Percentiles rank a stretch among this genome's conserved stretches.
Conservation (phyloP, 1,140 invertebrate species). For the Drosophila murphyi region DNA sequence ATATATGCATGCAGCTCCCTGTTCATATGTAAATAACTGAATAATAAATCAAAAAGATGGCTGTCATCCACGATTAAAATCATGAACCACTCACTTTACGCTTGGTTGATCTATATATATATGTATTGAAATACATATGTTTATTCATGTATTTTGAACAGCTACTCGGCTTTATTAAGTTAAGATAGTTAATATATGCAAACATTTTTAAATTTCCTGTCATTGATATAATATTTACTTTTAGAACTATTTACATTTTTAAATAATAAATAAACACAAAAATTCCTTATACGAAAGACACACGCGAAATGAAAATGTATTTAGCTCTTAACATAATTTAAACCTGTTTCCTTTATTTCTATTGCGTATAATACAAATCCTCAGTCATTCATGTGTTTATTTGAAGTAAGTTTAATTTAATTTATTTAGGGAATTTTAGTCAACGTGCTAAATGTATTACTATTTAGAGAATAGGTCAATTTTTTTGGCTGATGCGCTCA, state of each 20-base stretch:
- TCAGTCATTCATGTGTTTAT: constrained; percentile 12
- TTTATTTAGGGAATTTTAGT: neutral
- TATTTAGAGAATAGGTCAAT: neutral
- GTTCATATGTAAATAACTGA: neutral
- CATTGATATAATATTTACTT: constrained; percentile 18
- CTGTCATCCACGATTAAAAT: neutral
- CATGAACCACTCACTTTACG: constrained; percentile 1
- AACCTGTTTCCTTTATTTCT: constrained; percentile 31
- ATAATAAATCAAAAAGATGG: neutral
- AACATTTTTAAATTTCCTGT: neutral
- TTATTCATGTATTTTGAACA: neutral
- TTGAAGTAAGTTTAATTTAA: constrained; percentile 10
- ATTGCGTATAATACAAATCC: neutral
- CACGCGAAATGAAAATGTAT: constrained; percentile 6
- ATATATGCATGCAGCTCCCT: neutral
- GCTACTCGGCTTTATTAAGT: neutral
- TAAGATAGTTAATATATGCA: neutral
- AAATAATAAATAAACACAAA: constrained; percentile 25
- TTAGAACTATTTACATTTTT: constrained; percentile 21
- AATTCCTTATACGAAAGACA: constrained; percentile 4
- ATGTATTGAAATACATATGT: neutral
- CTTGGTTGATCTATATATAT: neutral
- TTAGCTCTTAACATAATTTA: constrained; percentile 9
- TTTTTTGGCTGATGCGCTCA: too few relatives aligned
- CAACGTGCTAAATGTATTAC: too few relatives aligned